These are phyloP conservation scores for Archaeoteleia sp. DNA, from an alignment of 2,888 invertebrate genomes.

Conservation along the genomic window DNA sequence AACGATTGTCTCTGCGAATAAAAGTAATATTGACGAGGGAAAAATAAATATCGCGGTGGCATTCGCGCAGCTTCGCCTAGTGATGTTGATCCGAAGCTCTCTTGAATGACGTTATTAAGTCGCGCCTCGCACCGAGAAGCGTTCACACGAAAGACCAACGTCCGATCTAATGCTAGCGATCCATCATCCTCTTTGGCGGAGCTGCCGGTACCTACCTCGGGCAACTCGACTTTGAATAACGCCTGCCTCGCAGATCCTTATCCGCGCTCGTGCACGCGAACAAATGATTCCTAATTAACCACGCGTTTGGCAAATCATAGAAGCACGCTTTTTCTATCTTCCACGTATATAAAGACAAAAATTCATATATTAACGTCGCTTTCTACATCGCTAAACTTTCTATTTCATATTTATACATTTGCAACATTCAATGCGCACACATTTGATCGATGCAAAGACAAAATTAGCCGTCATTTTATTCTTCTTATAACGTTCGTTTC, in stretches of 20 bases:
- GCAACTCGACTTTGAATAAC: constrained; percentile 62
- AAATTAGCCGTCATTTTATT: too few species aligned
- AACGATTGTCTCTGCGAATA: constrained; percentile 3
- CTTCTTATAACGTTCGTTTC: too few species aligned
- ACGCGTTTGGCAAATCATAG: constrained; percentile 43
- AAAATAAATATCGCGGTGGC: constrained; percentile 38
- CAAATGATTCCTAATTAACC: constrained; percentile 56
- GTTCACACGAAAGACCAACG: constrained; percentile 67
- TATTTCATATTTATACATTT: too few species aligned
- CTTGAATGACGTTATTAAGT: constrained; percentile 69
- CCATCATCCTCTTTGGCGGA: constrained; percentile 70
- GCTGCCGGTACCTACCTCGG: constrained; percentile 60
- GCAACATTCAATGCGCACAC: too few species aligned
- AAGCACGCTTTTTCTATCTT: constrained; percentile 1
- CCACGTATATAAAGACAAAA: too few species aligned
- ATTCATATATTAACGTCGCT: too few species aligned
- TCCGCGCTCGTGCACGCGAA: constrained; percentile 52
- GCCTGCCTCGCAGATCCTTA: constrained; percentile 58
- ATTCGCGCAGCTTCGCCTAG: constrained; percentile 8
- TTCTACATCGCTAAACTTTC: too few species aligned
- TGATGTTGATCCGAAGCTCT: constrained; percentile 1
- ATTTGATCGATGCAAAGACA: too few species aligned
- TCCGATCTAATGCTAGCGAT: constrained; percentile 69
- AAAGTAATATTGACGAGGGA: constrained; percentile 13
- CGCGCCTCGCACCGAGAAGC: constrained; percentile 57